A percentile compares a stretch with the other conserved stretches of the same genome.
Conservation (phyloP, 2,888 invertebrate species). For the Drosophila kambysellisi region DNA sequence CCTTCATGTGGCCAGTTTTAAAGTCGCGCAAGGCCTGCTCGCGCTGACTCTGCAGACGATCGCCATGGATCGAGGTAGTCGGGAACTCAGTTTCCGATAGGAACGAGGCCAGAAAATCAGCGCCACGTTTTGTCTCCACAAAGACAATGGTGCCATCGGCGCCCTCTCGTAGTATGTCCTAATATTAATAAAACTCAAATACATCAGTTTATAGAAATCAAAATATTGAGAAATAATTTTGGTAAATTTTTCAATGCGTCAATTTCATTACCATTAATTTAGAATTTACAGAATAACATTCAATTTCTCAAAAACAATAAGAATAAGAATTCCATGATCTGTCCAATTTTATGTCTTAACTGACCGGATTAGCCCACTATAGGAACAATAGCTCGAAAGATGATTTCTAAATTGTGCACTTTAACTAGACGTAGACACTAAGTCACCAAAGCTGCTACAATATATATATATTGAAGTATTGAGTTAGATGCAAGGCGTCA, state of each 20-base stretch:
- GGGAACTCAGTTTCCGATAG: constrained; percentile 92
- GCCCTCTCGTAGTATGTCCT: constrained; percentile 81
- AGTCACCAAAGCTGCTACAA: not conserved
- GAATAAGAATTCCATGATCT: not conserved
- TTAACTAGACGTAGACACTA: not conserved
- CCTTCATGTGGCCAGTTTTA: constrained; percentile 90
- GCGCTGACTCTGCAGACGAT: constrained; percentile 96
- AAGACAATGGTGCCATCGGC: constrained; percentile 91
- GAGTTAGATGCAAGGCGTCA: not conserved
- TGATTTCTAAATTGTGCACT: not conserved
- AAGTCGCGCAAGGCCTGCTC: constrained; percentile 98
- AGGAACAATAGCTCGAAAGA: not conserved
- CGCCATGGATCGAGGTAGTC: constrained; percentile 99
- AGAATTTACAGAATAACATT: not conserved
- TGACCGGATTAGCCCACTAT: not conserved
- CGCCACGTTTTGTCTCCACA: constrained; percentile 95
- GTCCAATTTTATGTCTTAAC: not conserved
- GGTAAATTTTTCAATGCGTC: too few relatives aligned
- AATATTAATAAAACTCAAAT: constrained; percentile 2
- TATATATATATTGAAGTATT: not conserved
- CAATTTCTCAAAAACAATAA: not conserved
- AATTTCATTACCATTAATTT: too few relatives aligned
- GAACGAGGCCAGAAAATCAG: constrained; percentile 94
- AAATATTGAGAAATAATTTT: not conserved
- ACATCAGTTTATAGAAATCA: not conserved